A percentile compares a stretch with the other conserved stretches of the same genome.
Evolutionary conservation across 2,888 invertebrate genomes (phyloP).

Genomic region (Tricholauxania praeusta): DNA sequence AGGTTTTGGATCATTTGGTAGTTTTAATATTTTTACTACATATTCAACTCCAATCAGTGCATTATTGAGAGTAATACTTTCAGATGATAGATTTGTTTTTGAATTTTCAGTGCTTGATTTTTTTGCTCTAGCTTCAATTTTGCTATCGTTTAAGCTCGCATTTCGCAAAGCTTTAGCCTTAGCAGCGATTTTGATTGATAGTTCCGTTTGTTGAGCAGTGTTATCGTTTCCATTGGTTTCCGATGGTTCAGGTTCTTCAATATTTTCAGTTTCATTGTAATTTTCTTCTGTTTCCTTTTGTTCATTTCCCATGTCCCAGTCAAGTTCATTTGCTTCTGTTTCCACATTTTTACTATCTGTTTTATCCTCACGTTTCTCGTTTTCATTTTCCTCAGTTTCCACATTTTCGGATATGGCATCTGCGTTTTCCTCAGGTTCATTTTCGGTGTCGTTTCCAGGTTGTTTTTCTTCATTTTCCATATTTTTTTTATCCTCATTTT

Average conservation of each 20-base stretch:
- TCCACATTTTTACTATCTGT: too few relatives aligned
- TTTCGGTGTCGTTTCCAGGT: not conserved
- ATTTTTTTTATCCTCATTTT: too few relatives aligned
- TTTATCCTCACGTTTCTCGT: too few relatives aligned
- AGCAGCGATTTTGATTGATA: not conserved
- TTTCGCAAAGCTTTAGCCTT: conserved; percentile 8
- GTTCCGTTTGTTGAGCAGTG: not conserved
- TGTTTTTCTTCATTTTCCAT: not conserved
- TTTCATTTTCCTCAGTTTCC: too few relatives aligned
- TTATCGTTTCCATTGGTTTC: not conserved
- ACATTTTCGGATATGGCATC: too few relatives aligned
- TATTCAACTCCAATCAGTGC: conserved; percentile 78
- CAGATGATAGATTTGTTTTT: not conserved
- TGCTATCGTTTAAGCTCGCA: not conserved
- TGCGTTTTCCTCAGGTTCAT: not conserved
- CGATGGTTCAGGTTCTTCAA: not conserved
- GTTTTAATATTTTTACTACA: conserved; percentile 77
- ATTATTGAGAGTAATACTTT: conserved; percentile 34
- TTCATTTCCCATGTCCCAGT: too few relatives aligned
- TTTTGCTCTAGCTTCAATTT: not conserved
- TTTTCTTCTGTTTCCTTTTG: too few relatives aligned
- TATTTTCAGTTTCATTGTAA: too few relatives aligned
- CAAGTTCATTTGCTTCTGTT: too few relatives aligned
- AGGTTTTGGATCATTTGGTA: conserved; percentile 75
- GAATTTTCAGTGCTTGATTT: not conserved